phyloP scores from a whole-genome alignment of 2,113 vertebrate genomes.

The Pithys albifrons region DNA sequence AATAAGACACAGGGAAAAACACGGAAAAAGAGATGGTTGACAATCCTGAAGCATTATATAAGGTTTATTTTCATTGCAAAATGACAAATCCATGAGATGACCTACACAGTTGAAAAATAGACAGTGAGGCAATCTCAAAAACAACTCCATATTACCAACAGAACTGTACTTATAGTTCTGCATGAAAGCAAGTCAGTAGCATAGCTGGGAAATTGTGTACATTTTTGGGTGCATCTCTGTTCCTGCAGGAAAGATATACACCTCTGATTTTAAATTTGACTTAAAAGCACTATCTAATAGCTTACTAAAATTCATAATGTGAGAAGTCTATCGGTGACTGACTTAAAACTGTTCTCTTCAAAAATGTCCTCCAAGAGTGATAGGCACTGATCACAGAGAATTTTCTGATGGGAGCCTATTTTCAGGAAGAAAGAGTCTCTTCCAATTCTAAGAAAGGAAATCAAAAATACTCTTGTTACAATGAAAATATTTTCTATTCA shows the following conservation, averaged over 20 bases:
- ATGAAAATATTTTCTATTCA: neutral
- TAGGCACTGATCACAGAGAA: neutral
- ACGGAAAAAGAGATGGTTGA: neutral
- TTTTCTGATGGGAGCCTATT: neutral
- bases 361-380: neutral
- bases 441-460: neutral
- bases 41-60: neutral
- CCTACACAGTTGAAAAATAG: neutral
- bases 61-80: neutral
- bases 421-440: neutral
- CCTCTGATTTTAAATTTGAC: neutral
- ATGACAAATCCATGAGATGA: neutral
- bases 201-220: neutral
- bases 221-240: neutral
- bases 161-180: neutral
- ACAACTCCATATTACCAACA: neutral
- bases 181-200: neutral
- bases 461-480: neutral
- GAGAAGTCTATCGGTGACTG: neutral
- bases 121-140: neutral
- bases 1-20: neutral
- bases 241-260: neutral
- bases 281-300: neutral
- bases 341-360: neutral
- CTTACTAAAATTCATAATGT: neutral